Evolutionary conservation across 1,140 invertebrate genomes (phyloP).

Genomic region (Trichomalopsis sarcophagae): DNA sequence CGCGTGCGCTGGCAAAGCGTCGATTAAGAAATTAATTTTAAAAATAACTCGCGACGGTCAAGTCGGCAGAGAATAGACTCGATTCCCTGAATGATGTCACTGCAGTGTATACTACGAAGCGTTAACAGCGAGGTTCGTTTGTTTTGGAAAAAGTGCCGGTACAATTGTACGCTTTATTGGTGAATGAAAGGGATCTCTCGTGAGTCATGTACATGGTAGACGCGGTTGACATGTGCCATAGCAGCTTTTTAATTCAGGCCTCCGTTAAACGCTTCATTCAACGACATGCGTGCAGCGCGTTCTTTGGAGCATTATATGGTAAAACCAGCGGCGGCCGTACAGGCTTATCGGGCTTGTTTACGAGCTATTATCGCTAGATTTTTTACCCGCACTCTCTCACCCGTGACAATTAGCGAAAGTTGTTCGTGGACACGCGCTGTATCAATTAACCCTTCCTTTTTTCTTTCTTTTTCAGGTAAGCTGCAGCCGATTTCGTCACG

Average conservation of each 20-base stretch:
- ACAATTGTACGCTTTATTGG: slow-evolving; percentile 42
- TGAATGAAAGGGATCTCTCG: slow-evolving; percentile 31
- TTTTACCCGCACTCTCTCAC: background rate
- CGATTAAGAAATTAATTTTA: background rate
- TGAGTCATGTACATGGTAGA: slow-evolving; percentile 7
- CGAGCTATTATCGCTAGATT: background rate
- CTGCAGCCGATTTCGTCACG: background rate
- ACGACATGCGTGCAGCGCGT: background rate
- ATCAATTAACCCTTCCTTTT: background rate
- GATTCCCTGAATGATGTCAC: slow-evolving; percentile 23
- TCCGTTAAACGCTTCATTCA: slow-evolving; percentile 9
- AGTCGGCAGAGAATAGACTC: background rate
- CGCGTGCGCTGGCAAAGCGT: background rate
- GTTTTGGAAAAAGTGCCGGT: slow-evolving; percentile 40
- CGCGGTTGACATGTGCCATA: background rate
- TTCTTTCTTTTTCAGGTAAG: background rate
- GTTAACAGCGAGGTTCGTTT: slow-evolving; percentile 19
- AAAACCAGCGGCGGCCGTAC: background rate
- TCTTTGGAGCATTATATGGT: background rate
- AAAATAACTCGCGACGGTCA: background rate
- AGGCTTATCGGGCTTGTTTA: background rate
- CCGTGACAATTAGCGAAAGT: background rate
- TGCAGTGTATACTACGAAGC: background rate
- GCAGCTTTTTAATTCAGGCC: slow-evolving; percentile 32
- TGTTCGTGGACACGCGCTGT: background rate